phyloP scores from a whole-genome alignment of 2,113 vertebrate species.

The Xiphophorus hellerii region DNA sequence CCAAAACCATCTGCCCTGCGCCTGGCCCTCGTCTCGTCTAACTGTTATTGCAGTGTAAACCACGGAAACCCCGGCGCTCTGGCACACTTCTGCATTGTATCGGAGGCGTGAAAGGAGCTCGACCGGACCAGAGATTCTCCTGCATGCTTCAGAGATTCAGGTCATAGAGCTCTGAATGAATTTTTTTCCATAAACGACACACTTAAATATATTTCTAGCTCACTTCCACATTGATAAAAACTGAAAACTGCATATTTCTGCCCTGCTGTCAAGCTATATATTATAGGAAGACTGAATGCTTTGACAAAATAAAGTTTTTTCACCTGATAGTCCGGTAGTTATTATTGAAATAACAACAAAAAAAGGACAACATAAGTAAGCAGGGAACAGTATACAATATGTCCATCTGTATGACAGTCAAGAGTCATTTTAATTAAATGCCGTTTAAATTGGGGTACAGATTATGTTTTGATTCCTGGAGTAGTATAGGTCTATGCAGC shows the following conservation, averaged over 20 bases:
- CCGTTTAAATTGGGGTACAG: too few species aligned
- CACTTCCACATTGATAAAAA: neutral
- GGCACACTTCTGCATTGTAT: constrained; percentile 62
- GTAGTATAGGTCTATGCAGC: too few species aligned
- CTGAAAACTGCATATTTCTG: neutral
- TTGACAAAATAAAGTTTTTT: too few species aligned
- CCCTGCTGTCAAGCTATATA: too few species aligned
- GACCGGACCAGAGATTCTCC: constrained; percentile 36
- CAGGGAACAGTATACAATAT: too few species aligned
- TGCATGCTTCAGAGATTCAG: constrained; percentile 41
- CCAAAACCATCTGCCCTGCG: constrained; percentile 65
- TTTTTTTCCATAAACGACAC: neutral
- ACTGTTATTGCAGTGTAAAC: constrained; percentile 63
- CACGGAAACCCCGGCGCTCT: constrained; percentile 55
- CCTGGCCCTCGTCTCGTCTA: constrained; percentile 50
- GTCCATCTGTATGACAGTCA: too few species aligned
- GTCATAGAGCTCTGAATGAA: constrained; percentile 42
- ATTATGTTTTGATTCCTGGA: too few species aligned
- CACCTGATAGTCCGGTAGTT: too few species aligned
- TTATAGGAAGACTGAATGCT: too few species aligned
- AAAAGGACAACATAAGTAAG: too few species aligned
- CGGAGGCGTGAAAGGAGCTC: constrained; percentile 14
- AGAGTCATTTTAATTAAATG: too few species aligned
- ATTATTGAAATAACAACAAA: too few species aligned
- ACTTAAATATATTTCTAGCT: neutral